Conservation (phyloP, 2,113 vertebrate genomes). For the Pica pica region DNA sequence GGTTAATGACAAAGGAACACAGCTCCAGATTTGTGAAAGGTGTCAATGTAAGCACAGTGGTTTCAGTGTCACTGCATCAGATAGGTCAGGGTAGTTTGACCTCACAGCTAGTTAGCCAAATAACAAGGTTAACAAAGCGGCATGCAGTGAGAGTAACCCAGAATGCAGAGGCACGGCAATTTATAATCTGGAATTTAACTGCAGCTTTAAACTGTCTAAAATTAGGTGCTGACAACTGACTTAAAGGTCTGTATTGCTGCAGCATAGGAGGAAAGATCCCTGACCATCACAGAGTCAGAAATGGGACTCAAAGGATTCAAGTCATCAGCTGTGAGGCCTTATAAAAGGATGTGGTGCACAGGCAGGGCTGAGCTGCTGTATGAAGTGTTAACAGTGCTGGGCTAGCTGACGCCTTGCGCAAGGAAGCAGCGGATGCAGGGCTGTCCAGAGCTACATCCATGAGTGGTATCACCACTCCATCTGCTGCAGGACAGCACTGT, state of each 20-base stretch:
- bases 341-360: neutral
- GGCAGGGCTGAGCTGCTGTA: neutral
- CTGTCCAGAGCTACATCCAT: neutral
- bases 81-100: neutral
- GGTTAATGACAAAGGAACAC: neutral
- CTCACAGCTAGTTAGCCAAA: neutral
- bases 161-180: neutral
- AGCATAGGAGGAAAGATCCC: neutral
- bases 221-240: neutral
- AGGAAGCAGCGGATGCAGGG: neutral
- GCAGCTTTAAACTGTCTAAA: neutral
- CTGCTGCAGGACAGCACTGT: neutral
- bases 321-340: neutral
- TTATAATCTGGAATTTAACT: neutral
- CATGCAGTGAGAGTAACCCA: neutral
- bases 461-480: too few species aligned
- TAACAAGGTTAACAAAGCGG: neutral
- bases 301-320: neutral
- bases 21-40: neutral
- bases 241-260: neutral
- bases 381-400: neutral
- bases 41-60: neutral
- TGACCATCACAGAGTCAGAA: neutral
- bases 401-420: neutral
- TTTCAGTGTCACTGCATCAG: neutral